These are phyloP conservation scores for Lerema accius DNA, from an alignment of 1,140 invertebrate genomes.

Conservation along the genomic window DNA sequence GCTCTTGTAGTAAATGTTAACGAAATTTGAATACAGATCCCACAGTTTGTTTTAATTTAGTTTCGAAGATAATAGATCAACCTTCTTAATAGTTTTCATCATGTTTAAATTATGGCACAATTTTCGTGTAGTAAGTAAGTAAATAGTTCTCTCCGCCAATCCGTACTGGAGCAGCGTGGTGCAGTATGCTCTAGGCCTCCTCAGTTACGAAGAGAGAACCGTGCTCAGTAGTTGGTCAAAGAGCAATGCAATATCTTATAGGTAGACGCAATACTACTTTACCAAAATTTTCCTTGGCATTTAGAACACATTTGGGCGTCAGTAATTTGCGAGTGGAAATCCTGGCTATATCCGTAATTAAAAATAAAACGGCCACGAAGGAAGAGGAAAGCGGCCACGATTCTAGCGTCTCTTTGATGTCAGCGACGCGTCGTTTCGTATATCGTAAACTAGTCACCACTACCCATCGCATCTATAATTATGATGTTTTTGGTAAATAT, in stretches of 20 bases:
- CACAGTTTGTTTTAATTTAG: slow-evolving; percentile 1
- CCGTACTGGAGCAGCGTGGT: too few relatives aligned
- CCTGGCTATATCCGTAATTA: slow-evolving; percentile 35
- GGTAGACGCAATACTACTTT: neutral
- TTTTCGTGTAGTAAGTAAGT: too few relatives aligned
- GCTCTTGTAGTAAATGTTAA: slow-evolving; percentile 13
- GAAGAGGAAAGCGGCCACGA: slow-evolving; percentile 47
- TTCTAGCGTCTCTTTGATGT: slow-evolving; percentile 59
- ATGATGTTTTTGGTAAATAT: slow-evolving; percentile 27
- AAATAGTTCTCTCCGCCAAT: too few relatives aligned
- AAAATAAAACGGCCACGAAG: slow-evolving; percentile 42
- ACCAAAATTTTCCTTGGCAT: slow-evolving; percentile 20
- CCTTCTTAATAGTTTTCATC: too few relatives aligned
- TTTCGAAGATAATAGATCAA: neutral
- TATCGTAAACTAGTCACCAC: slow-evolving; percentile 49
- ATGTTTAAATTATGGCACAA: too few relatives aligned
- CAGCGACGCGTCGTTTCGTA: slow-evolving; percentile 40
- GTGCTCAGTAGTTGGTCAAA: too few relatives aligned
- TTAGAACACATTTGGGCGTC: slow-evolving; percentile 23
- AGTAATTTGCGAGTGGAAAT: slow-evolving; percentile 30
- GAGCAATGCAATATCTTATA: too few relatives aligned
- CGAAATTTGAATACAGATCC: neutral
- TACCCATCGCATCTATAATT: slow-evolving; percentile 1
- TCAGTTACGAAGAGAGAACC: too few relatives aligned
- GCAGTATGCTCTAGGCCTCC: too few relatives aligned